Conservation (phyloP, 2,797 vertebrate genomes). For the Brachyrhaphis roseni region DNA sequence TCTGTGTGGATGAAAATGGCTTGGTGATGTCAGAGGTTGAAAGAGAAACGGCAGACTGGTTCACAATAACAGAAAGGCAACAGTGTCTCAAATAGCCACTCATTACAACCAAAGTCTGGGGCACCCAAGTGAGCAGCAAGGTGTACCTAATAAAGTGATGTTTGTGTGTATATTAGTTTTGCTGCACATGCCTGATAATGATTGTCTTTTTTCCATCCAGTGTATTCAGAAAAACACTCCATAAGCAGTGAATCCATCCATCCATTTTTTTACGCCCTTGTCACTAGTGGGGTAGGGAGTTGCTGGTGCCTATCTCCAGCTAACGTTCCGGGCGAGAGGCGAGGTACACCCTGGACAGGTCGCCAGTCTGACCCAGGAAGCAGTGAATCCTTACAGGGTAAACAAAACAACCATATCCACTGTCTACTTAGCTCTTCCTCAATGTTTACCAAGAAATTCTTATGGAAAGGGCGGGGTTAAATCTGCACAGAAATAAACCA, state of each 20-base stretch:
- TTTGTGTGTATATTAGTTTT: background rate
- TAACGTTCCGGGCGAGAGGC: too few species aligned
- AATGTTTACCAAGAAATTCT: constrained; percentile 62
- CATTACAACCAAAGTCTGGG: background rate
- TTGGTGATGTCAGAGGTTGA: background rate
- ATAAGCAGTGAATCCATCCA: constrained; percentile 7
- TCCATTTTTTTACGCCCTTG: too few species aligned
- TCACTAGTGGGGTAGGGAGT: too few species aligned
- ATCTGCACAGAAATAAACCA: constrained; percentile 66
- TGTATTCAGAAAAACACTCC: constrained; percentile 23
- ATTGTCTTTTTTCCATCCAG: constrained; percentile 17
- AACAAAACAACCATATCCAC: constrained; percentile 43
- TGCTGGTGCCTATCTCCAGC: too few species aligned
- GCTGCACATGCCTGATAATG: constrained; percentile 1
- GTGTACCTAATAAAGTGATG: background rate
- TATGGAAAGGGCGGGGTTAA: constrained; percentile 46
- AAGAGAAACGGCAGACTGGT: background rate
- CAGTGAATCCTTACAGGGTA: constrained; percentile 24
- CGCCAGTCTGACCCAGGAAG: background rate
- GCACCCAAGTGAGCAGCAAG: background rate
- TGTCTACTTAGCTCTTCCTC: constrained; percentile 53
- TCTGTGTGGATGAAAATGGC: background rate
- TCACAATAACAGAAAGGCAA: background rate
- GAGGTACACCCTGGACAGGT: too few species aligned
- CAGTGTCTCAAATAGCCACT: background rate